Evolutionary conservation across 2,797 vertebrate species (phyloP).

Genomic region (Melanotaenia maccullochi): DNA sequence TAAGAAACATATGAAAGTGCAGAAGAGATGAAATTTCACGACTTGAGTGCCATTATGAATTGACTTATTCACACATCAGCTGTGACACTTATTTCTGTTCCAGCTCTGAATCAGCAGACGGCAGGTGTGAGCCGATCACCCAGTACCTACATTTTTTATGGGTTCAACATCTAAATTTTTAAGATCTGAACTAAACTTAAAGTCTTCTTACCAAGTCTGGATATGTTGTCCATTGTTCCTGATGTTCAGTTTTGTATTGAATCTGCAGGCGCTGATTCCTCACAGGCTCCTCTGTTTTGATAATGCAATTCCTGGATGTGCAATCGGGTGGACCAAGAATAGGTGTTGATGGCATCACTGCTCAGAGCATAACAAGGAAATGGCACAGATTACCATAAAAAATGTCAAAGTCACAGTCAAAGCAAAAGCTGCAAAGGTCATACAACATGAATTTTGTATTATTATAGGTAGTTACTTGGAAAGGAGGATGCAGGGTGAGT

Average conservation of each 20-base stretch:
- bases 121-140: conserved; percentile 1
- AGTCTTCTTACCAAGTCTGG: conserved; percentile 55
- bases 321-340: conserved; percentile 64
- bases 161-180: conserved; percentile 6
- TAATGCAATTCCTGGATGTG: conserved; percentile 74
- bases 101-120: conserved; percentile 48
- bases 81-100: conserved; percentile 38
- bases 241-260: conserved; percentile 65
- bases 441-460: background rate
- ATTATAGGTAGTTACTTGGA: background rate
- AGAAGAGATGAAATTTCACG: conserved; percentile 12
- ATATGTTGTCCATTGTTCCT: conserved; percentile 44
- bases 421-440: background rate
- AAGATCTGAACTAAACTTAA: background rate
- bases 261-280: conserved; percentile 74
- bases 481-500: background rate
- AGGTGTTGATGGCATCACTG: conserved; percentile 86
- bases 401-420: background rate
- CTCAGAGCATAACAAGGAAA: conserved; percentile 12
- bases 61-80: conserved; percentile 20
- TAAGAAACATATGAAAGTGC: background rate
- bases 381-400: conserved; percentile 7
- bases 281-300: conserved; percentile 59
- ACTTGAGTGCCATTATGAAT: background rate
- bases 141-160: background rate